Conservation (phyloP, 2,797 vertebrate genomes). For the Vultur gryphus region DNA sequence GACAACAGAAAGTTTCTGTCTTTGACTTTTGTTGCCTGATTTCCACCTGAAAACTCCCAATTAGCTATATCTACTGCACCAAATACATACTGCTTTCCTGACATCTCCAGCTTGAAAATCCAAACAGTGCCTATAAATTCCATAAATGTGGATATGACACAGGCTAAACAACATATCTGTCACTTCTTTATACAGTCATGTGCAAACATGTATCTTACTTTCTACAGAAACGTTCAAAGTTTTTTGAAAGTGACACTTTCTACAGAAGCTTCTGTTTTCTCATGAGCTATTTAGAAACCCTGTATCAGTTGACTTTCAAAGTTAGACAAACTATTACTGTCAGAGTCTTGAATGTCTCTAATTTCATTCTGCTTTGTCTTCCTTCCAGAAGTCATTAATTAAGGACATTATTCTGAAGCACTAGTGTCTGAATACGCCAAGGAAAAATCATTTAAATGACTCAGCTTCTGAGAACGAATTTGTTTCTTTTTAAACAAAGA, state of each 20-base stretch:
- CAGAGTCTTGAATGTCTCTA: slow-evolving; percentile 1
- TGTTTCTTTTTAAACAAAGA: slow-evolving; percentile 36
- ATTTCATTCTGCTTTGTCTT: slow-evolving; percentile 27
- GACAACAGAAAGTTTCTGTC: neutral
- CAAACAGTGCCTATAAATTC: neutral
- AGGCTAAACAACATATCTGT: neutral
- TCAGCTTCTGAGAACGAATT: slow-evolving; percentile 22
- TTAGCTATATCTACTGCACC: neutral
- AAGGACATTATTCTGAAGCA: slow-evolving; percentile 28
- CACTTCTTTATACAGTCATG: neutral
- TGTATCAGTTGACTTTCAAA: neutral
- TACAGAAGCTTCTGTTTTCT: neutral
- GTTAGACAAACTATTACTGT: neutral
- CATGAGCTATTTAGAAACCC: neutral
- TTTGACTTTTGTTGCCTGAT: neutral
- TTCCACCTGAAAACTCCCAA: neutral
- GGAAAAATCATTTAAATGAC: slow-evolving; percentile 14
- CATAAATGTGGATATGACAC: neutral
- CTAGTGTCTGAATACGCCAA: neutral
- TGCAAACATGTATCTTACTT: neutral
- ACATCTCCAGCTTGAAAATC: neutral
- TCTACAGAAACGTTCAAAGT: neutral
- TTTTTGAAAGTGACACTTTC: neutral
- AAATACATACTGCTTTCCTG: neutral
- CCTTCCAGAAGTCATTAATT: slow-evolving; percentile 15